A percentile compares a stretch with the other conserved stretches of the same genome.
Conservation (phyloP, 2,113 vertebrate genomes). For the Vombatus ursinus region DNA sequence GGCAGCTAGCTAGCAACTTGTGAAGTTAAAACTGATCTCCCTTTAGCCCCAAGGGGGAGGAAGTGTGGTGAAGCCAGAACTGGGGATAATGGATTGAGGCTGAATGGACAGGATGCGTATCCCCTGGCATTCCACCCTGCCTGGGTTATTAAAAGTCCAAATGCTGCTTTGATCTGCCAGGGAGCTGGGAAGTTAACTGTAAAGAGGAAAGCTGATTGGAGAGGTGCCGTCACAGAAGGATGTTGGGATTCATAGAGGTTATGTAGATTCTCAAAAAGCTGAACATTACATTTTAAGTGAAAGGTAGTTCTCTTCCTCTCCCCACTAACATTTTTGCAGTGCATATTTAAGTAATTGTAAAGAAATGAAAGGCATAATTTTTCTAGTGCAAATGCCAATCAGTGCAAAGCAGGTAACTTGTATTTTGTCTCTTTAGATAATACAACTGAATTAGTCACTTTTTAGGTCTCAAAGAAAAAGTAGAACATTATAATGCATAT, state of each 20-base stretch:
- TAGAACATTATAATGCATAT: background rate
- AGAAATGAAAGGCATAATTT: background rate
- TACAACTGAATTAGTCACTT: background rate
- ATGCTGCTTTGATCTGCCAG: background rate
- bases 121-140: background rate
- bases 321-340: background rate
- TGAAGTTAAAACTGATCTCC: background rate
- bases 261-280: background rate
- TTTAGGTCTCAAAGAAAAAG: conserved; percentile 31
- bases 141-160: background rate
- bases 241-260: background rate
- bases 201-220: background rate
- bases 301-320: background rate
- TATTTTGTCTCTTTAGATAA: conserved; percentile 30
- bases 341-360: conserved; percentile 27
- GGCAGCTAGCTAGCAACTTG: background rate
- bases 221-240: background rate
- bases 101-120: background rate
- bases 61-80: background rate
- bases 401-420: conserved; percentile 7
- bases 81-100: background rate
- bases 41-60: background rate
- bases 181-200: background rate
- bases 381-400: conserved; percentile 20
- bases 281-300: conserved; percentile 29